Evolutionary conservation across 2,888 invertebrate species (phyloP).

Genomic region (Actias luna): DNA sequence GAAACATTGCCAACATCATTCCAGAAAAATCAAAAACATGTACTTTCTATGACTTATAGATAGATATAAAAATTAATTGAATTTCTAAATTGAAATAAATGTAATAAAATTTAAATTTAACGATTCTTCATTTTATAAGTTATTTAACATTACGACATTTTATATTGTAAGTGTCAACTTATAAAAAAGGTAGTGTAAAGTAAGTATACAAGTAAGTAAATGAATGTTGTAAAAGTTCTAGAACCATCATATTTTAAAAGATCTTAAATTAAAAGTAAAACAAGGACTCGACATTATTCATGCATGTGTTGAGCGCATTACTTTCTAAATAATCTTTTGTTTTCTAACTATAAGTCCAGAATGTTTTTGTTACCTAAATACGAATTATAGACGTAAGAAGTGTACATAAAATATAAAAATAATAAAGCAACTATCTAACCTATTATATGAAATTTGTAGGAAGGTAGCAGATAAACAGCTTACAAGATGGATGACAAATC

Average conservation of each 20-base stretch:
- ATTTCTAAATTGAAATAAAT: no score
- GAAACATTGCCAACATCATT: not conserved
- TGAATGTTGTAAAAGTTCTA: not conserved
- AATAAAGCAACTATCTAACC: not conserved
- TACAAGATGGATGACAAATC: constrained; percentile 2
- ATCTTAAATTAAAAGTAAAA: not conserved
- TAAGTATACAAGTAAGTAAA: not conserved
- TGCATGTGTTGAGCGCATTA: not conserved
- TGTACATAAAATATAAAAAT: no score
- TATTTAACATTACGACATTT: no score
- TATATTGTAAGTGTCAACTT: no score
- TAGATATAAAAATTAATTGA: not conserved
- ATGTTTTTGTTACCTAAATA: not conserved
- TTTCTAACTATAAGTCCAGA: no score
- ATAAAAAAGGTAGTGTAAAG: no score
- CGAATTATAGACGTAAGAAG: not conserved
- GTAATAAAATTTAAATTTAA: no score
- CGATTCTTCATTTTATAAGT: no score
- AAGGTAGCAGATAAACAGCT: constrained; percentile 1
- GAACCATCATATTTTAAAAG: not conserved
- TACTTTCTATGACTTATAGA: not conserved
- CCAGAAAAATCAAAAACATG: not conserved
- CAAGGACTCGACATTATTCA: not conserved
- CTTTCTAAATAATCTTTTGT: not conserved
- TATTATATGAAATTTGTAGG: not conserved